phyloP scores from a whole-genome alignment of 2,113 vertebrate species.

The Coreoperca whiteheadi region DNA sequence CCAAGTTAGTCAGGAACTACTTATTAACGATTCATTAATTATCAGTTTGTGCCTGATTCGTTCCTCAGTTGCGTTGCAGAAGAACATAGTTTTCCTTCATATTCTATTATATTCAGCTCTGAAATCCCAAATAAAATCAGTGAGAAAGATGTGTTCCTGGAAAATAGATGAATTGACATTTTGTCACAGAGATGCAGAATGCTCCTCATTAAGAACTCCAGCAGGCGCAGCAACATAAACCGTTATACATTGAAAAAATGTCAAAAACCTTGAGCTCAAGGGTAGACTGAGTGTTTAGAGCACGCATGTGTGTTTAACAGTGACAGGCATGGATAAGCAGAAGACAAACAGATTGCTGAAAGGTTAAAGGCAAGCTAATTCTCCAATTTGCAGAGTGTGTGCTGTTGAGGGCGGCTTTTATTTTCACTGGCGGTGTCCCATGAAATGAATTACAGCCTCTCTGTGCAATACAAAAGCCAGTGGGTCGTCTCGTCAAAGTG shows the following conservation, averaged over 20 bases:
- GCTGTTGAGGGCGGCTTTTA: constrained; percentile 41
- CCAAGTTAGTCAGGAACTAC: too few species aligned
- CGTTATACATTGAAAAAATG: not conserved
- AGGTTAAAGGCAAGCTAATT: constrained; percentile 71
- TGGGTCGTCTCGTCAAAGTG: constrained; percentile 54
- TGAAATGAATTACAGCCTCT: constrained; percentile 72
- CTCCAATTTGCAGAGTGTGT: constrained; percentile 57
- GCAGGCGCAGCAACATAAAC: not conserved
- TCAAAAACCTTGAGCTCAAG: constrained; percentile 8
- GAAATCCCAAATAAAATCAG: not conserved
- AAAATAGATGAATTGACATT: not conserved
- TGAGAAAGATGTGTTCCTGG: not conserved
- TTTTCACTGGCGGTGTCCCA: constrained; percentile 37
- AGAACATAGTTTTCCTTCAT: not conserved
- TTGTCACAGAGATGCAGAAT: not conserved
- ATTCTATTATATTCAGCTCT: not conserved
- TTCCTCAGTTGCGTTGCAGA: not conserved
- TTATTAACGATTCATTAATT: too few species aligned
- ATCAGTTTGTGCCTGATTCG: too few species aligned
- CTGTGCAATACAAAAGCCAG: constrained; percentile 56
- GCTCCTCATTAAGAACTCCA: not conserved
- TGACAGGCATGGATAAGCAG: constrained; percentile 76
- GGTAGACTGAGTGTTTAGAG: not conserved
- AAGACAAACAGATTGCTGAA: constrained; percentile 76
- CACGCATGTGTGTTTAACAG: constrained; percentile 42